Evolutionary conservation across 2,888 invertebrate species (phyloP), one percentile per base, ranked within the genome.

Genomic region (Pristionchus maxplancki): DNA sequence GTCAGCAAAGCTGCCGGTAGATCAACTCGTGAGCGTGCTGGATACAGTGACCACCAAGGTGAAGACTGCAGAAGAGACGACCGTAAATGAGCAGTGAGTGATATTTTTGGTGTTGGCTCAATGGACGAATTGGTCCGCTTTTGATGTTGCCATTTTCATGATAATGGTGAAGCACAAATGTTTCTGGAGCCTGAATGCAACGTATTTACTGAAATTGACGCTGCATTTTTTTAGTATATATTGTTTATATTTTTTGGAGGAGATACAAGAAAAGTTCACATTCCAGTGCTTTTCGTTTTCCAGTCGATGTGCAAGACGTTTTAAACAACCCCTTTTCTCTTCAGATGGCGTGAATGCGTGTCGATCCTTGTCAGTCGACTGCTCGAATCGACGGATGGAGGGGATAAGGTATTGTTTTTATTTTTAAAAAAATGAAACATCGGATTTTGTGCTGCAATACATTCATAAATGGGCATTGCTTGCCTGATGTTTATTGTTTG

Each of bases 291-390:
- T n/a, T n/a, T n/a, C n/a, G n/a, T n/a, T n/a, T n/a, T n/a, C n/a
- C n/a, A n/a, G n/a, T n/a, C n/a, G n/a, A n/a, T n/a, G n/a, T n/a
- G n/a, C n/a, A n/a, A n/a, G n/a, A 67, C 44, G 44, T 11, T 44
- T 44, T 44, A 6, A 44, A 6, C 11, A 44, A 44, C 11, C 11
- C 44, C 8, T 44, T 44, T 13, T 20, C 17, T 6, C 24, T 85
- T 85, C 85, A 85, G 85, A 44, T 85, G 85, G 85, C 85, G 85
- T 11, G 85, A 85, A 6, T 85, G 85, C 48, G 34, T 64, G 5
- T 34, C 64, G 11, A 53, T 85, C n/a, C 40, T 85, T 28, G 44
- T 85, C 28, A 28, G 85, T 34, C 62, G 85, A 62, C 9, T 85
- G 13, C 40, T 85, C n/a, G 85, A 85, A 48, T 34, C 53, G 1